Base-by-base conservation (phyloP, 2,797 vertebrate genomes). In the Urocyon cinereoargenteus region DNA sequence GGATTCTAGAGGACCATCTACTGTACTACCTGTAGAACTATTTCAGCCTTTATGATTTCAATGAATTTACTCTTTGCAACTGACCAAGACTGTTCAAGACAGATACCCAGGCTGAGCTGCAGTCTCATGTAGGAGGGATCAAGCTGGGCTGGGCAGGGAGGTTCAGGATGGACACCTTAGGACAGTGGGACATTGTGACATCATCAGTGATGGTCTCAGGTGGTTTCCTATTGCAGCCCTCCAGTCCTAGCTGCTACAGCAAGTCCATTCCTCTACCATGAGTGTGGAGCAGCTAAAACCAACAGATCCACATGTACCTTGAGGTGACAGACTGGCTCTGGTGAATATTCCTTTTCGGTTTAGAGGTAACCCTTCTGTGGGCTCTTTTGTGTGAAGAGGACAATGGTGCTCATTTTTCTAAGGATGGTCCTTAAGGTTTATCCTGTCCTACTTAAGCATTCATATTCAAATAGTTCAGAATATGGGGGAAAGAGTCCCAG, bases 311-410 rank as follows among this genome's bases (percentile, higher is more conserved):
- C 96, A 97, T 91, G 97, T 93, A 96, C 95, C 97, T 85, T 98
- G 97, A 98, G 96, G 85, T 86, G 97, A 97, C 98, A 98, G 97
- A 90, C 97, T 97, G 98, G 98, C 97, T 98, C 97, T 97, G 97
- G 97, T 98, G 90, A 98, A 92, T 97, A 97, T 88, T 78, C 49
- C 91, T 84, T 95, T 88, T 62, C 88, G 81, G 19, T 72, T 94
- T 94, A 85, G 91, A 87, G 55, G 93, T 70, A 45, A 94, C 94
- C 90, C 53, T 78, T 85, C 72, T 34, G 62, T 36, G 64, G 59
- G 68, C 10, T 70, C 45, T 84, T 93, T 79, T 55, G 51, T 77
- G 40, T 19, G 83, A 97, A 81, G 66, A 82, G 75, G 45, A 68
- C 62, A 77, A 36, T 61, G 88, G 70, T 89, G 83, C 64, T 79